These are phyloP conservation scores for Uloborus plumipes DNA, from an alignment of 2,888 invertebrate genomes.

Conservation along the genomic window DNA sequence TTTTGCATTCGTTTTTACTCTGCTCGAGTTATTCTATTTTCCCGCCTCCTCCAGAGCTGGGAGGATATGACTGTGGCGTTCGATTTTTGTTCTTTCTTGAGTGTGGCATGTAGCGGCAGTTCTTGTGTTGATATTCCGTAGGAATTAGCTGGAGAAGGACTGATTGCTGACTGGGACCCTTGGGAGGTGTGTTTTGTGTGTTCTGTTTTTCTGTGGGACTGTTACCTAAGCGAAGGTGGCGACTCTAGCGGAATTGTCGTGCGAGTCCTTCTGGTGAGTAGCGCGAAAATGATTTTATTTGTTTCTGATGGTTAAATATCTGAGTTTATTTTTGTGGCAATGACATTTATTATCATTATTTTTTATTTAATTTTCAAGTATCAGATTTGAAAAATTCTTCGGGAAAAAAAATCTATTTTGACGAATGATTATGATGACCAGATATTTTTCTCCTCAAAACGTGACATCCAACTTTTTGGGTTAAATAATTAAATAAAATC, in stretches of 20 bases:
- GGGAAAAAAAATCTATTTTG: too few relatives aligned
- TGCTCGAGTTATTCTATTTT: neutral
- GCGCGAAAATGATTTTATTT: neutral
- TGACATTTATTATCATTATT: too few relatives aligned
- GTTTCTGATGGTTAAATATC: neutral
- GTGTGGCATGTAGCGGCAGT: neutral
- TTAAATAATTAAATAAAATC: too few relatives aligned
- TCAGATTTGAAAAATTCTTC: too few relatives aligned
- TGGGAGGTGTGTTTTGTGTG: neutral
- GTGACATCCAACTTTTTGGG: too few relatives aligned
- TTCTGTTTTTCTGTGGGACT: too few relatives aligned
- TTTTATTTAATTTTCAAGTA: too few relatives aligned
- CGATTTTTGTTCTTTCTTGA: too few relatives aligned
- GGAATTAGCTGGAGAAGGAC: neutral
- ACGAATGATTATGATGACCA: too few relatives aligned
- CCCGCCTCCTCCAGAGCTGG: neutral
- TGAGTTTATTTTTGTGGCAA: neutral
- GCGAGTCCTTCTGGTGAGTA: constrained; percentile 60
- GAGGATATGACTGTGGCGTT: too few relatives aligned
- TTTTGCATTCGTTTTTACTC: too few relatives aligned
- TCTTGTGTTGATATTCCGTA: neutral
- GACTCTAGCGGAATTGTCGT: constrained; percentile 47
- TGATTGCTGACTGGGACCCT: neutral
- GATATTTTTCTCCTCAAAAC: too few relatives aligned
- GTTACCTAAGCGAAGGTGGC: constrained; percentile 37